Evolutionary conservation across 2,113 vertebrate genomes (phyloP), one percentile per base, ranked within the genome.

Genomic region (Theristicus caerulescens): DNA sequence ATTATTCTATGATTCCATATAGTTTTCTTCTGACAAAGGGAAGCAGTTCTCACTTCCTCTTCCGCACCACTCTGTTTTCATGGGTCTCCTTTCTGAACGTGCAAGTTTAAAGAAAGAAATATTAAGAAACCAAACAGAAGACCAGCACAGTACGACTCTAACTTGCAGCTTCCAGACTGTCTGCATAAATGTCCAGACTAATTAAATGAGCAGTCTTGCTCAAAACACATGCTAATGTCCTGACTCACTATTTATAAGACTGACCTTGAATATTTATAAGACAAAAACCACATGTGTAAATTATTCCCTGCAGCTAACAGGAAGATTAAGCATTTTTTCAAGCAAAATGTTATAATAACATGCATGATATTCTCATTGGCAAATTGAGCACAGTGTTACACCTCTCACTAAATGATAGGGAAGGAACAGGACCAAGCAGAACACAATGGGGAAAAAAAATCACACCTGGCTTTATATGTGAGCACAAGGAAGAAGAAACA

Each of bases 191-290:
- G 47, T 44, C 51, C 49, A 51, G 47, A 47, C n/a, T 70, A 90
- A 86, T 36, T 67, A 82, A 47, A 81, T 66, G 18, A 72, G 51
- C 52, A 66, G n/a, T 81, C 71, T 77, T 88, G 52, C 65, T 86
- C 44, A 70, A 84, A 96, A 71, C 22, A 69, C 27, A 70, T 16
- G 32, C 13, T 42, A 62, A 76, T 82, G 51, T 46, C 26, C 73
- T 90, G 32, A 70, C n/a, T 61, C 44, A 40, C 57, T 88, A 20
- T 54, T 73, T 86, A 62, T 42, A 82, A 86, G 69, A 71, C 55
- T 51, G 66, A 80, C 59, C 82, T 86, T 81, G 82, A 88, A 95
- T 88, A 94, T 82, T 58, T 92, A 36, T 65, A 80, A 82, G 70
- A 66, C 31, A 91, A 93, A 96, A 86, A 1, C 2, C n/a, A 70